Evolutionary conservation across 2,888 invertebrate genomes (phyloP).

Genomic region (Corbicula japonica): DNA sequence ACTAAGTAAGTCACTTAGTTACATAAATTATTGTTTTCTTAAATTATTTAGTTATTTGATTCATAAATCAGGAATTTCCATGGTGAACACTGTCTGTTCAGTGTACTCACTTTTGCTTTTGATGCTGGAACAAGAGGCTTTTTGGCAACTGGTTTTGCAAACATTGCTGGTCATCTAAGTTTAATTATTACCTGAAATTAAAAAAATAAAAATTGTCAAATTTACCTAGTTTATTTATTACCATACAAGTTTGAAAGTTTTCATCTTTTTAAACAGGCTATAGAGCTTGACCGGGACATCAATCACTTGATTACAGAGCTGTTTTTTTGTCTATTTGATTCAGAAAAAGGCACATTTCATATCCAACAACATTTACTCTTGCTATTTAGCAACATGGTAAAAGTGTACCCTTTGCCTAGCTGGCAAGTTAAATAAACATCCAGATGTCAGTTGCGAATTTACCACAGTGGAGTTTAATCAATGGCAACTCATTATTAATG

Average conservation of each 20-base stretch:
- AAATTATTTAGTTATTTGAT: too few relatives aligned
- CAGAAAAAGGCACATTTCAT: background rate
- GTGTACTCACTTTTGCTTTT: slow-evolving; percentile 34
- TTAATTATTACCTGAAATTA: background rate
- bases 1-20: too few relatives aligned
- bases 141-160: slow-evolving; percentile 45
- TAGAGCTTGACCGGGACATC: background rate
- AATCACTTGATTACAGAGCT: background rate
- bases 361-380: background rate
- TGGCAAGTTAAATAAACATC: too few relatives aligned
- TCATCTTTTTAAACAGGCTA: background rate
- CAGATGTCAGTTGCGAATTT: background rate
- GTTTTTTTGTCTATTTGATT: background rate
- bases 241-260: background rate
- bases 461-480: slow-evolving; percentile 4
- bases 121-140: slow-evolving; percentile 27
- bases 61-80: background rate
- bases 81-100: background rate
- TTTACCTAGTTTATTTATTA: background rate
- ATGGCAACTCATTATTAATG: background rate
- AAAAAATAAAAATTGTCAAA: background rate
- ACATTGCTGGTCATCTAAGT: slow-evolving; percentile 34
- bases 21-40: too few relatives aligned
- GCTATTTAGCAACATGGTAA: too few relatives aligned
- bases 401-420: too few relatives aligned